These are phyloP conservation scores for Buteo buteo DNA, from an alignment of 2,113 vertebrate species.

Conservation along the genomic window DNA sequence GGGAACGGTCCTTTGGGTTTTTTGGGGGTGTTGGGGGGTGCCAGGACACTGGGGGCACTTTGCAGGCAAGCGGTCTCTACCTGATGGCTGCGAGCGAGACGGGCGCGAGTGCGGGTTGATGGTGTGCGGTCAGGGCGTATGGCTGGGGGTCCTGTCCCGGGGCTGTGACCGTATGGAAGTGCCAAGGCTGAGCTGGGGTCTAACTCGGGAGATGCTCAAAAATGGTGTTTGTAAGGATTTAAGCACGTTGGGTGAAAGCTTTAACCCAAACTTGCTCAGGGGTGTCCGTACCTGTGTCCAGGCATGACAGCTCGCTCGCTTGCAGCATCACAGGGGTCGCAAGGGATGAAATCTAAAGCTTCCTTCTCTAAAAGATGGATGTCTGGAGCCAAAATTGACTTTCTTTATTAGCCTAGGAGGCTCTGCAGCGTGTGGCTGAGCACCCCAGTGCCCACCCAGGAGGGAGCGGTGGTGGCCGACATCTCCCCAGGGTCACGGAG, in stretches of 20 bases:
- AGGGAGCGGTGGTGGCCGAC: neutral
- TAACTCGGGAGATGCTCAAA: neutral
- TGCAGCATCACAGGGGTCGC: rapidly evolving
- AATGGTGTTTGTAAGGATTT: neutral
- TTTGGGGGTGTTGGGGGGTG: neutral
- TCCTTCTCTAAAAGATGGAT: neutral
- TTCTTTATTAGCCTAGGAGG: neutral
- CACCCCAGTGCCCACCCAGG: rapidly evolving
- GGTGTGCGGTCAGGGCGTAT: rapidly evolving
- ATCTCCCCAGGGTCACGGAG: neutral
- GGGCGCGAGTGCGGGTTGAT: rapidly evolving
- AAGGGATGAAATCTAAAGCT: neutral
- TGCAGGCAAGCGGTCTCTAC: neutral
- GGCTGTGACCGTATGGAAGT: rapidly evolving
- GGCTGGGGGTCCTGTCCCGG: rapidly evolving
- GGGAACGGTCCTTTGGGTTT: neutral
- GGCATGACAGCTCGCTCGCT: rapidly evolving
- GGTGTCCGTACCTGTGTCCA: rapidly evolving
- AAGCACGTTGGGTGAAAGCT: neutral
- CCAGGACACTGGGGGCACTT: rapidly evolving
- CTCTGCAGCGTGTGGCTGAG: neutral
- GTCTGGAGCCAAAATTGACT: neutral
- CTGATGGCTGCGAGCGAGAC: rapidly evolving
- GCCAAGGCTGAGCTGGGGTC: rapidly evolving
- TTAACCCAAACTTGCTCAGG: neutral